Evolutionary conservation across 2,113 vertebrate species (phyloP).

Genomic region (Ptilorrhoa leucosticta): DNA sequence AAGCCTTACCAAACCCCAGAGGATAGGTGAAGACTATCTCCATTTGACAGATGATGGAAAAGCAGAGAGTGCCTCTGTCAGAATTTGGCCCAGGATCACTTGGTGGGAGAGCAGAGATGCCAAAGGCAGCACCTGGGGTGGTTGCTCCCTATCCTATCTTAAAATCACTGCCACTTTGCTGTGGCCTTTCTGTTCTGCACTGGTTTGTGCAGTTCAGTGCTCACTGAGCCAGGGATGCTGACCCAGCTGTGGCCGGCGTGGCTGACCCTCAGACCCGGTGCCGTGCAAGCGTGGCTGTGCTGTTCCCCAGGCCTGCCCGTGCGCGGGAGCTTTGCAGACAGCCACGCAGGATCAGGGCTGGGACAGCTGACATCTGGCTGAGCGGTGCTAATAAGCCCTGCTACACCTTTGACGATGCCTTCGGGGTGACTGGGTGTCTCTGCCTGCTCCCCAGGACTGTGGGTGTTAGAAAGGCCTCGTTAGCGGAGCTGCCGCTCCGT

Average conservation of each 20-base stretch:
- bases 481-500: accelerated
- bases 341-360: background rate
- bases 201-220: background rate
- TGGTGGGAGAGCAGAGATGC: background rate
- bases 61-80: background rate
- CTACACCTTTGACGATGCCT: background rate
- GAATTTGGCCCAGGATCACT: background rate
- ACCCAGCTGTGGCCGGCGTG: background rate
- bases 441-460: background rate
- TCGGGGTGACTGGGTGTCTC: background rate
- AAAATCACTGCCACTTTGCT: background rate
- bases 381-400: background rate
- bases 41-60: background rate
- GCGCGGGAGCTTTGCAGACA: background rate
- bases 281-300: accelerated
- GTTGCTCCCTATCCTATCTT: background rate
- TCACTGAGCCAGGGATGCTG: background rate
- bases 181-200: background rate
- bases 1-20: background rate
- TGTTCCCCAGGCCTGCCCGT: background rate
- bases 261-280: background rate
- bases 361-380: background rate
- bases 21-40: slow-evolving; percentile 3
- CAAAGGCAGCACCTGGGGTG: background rate
- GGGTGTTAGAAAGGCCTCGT: background rate